These are phyloP conservation scores for Linepithema humile DNA, from an alignment of 1,140 invertebrate genomes.

Conservation along the genomic window DNA sequence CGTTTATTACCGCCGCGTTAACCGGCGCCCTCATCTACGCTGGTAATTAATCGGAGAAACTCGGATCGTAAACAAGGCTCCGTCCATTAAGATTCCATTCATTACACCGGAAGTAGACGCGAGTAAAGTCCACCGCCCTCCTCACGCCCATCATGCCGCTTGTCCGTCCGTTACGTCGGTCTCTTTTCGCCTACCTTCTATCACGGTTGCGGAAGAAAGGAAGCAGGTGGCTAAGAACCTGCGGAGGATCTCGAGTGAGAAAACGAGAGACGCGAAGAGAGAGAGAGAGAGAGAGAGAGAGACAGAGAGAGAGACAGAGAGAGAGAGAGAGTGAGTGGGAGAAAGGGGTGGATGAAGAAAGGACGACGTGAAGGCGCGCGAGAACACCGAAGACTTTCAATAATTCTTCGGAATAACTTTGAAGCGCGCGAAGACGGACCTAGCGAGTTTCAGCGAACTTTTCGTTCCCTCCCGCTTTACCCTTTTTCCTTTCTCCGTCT, in stretches of 20 bases:
- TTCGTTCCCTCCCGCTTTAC: constrained; percentile 39
- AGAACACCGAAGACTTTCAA: constrained; percentile 73
- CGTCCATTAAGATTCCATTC: constrained; percentile 80
- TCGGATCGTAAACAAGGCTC: constrained; percentile 79
- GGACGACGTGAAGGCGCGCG: neutral
- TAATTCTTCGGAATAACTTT: constrained; percentile 79
- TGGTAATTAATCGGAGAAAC: constrained; percentile 79
- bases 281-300: neutral
- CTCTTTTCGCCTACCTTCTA: constrained; percentile 27
- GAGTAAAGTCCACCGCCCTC: constrained; percentile 41
- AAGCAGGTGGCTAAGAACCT: constrained; percentile 58
- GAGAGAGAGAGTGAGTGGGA: neutral
- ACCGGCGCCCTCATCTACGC: constrained; percentile 60
- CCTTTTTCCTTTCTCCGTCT: constrained; percentile 15
- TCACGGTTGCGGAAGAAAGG: constrained; percentile 29
- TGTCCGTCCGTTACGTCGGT: constrained; percentile 3
- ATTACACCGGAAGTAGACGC: constrained; percentile 76
- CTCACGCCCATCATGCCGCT: constrained; percentile 12
- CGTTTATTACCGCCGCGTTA: constrained; percentile 68
- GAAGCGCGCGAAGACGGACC: constrained; percentile 65
- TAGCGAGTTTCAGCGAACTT: constrained; percentile 70
- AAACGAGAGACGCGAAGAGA: constrained; percentile 26
- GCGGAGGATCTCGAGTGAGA: constrained; percentile 40
- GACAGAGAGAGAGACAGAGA: constrained; percentile 12
- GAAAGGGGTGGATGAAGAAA: neutral